Evolutionary conservation across 53 echinoderm and acorn worm genomes (phyloP), one percentile per base, ranked within the genome.

Genomic region (Stichopus horrens): DNA sequence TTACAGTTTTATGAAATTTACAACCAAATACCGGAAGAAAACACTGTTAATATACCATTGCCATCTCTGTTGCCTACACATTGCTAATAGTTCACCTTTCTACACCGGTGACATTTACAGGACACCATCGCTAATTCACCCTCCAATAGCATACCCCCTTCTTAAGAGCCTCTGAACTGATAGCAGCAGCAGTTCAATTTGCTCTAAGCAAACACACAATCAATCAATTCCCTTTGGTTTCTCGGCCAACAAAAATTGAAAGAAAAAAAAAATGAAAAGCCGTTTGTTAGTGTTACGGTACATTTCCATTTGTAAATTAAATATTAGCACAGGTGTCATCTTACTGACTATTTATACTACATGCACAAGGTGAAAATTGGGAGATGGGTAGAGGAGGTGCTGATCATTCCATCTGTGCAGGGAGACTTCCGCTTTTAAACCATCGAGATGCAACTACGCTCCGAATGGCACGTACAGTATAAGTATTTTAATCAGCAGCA

Each of bases 291-390:
- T 80, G 80, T 80, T 80, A 80, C 80, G 58, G 37, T 37, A 37
- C 37, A 37, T 80, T 80, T 80, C 80, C 80, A 80, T 80, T 56
- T 80, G 80, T 19, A 80, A 80, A 80, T 80, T 80, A 80, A 58
- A 80, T 80, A 80, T 80, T 80, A 80, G 80, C 80, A 80, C 80
- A 80, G 80, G 80, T 80, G 80, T 57, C 58, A 58, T 80, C 80
- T 80, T 80, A 58, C 80, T 37, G 37, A 37, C 37, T 37, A 37
- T 37, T 37, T 37, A 37, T 37, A 37, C 37, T 37, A 37, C 37
- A 37, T 37, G 37, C 37, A 37, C 37, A 37, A 37, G 37, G 37
- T 37, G 37, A 37, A 37, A 37, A 37, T 37, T 37, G 37, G 37
- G 37, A 37, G 37, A 37, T 37, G 37, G 37, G 37, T 37, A 37